A percentile compares a stretch with the other conserved stretches of the same genome.
Evolutionary conservation across 1,140 invertebrate species (phyloP).

Genomic region (Caenorhabditis briggsae): DNA sequence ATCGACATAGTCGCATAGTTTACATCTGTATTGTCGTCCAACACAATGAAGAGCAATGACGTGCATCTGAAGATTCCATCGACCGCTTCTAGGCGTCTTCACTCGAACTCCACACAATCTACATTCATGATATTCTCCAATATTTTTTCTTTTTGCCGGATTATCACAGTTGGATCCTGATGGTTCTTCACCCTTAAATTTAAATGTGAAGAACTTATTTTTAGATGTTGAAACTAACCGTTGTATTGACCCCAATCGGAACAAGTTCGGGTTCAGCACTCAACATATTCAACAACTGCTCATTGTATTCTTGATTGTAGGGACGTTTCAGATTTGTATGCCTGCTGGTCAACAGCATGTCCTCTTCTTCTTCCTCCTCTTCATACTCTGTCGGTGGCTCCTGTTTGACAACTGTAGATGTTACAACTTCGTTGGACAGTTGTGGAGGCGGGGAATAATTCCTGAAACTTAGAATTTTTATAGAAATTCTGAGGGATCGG

Average conservation of each 20-base stretch:
- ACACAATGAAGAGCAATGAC: constrained; percentile 59
- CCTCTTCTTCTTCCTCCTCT: constrained; percentile 37
- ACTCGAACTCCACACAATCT: constrained; percentile 52
- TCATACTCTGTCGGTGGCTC: not conserved
- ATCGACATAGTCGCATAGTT: constrained; percentile 40
- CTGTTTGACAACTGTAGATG: constrained; percentile 6
- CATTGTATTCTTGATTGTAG: constrained; percentile 25
- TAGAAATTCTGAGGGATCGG: not conserved
- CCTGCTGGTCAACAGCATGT: not conserved
- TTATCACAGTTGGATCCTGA: not conserved
- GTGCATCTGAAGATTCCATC: constrained; percentile 64
- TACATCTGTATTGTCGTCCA: constrained; percentile 52
- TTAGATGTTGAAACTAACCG: not conserved
- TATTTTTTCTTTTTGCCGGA: not conserved
- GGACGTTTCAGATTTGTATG: not conserved
- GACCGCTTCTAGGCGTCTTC: constrained; percentile 54
- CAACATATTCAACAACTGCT: constrained; percentile 21
- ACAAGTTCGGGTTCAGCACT: constrained; percentile 18
- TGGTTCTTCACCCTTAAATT: constrained; percentile 17
- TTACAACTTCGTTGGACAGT: constrained; percentile 7
- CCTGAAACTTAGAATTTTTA: not conserved
- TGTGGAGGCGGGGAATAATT: not conserved
- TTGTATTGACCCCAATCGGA: not conserved
- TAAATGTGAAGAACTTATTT: not conserved
- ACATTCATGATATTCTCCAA: constrained; percentile 33